A percentile compares a stretch with the other conserved stretches of the same genome.
Evolutionary conservation across 1,140 invertebrate genomes (phyloP).

Genomic region (Drosophila erecta): DNA sequence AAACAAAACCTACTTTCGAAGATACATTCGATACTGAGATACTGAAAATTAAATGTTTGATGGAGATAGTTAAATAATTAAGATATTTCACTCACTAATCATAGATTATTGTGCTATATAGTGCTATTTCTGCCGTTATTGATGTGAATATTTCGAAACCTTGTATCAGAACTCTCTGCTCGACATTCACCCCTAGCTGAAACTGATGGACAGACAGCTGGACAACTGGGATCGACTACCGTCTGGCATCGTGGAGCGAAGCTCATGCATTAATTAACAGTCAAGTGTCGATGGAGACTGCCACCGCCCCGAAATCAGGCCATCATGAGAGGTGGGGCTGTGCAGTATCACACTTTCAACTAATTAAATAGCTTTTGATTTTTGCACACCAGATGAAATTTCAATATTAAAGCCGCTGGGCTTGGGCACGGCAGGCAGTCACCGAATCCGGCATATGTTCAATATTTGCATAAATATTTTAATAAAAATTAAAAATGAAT

Average conservation of each 20-base stretch:
- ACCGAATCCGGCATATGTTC: conserved; percentile 66
- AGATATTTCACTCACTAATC: too few relatives aligned
- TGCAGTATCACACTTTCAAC: conserved; percentile 76
- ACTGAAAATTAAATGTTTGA: too few relatives aligned
- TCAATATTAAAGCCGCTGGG: conserved; percentile 62
- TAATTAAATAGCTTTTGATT: conserved; percentile 83
- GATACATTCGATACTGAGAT: too few relatives aligned
- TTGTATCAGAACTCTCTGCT: not conserved
- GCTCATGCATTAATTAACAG: conserved; percentile 82
- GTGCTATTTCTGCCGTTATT: too few relatives aligned
- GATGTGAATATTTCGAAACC: not conserved
- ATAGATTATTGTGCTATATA: too few relatives aligned
- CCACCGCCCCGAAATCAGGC: conserved; percentile 4
- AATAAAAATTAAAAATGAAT: conserved; percentile 83
- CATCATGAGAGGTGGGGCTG: conserved; percentile 3
- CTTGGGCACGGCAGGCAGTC: conserved; percentile 25
- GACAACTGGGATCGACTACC: conserved; percentile 56
- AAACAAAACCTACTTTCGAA: too few relatives aligned
- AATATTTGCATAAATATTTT: conserved; percentile 83
- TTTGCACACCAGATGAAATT: conserved; percentile 50
- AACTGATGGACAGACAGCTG: conserved; percentile 27
- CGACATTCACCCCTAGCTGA: conserved; percentile 5
- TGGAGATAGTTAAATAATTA: too few relatives aligned
- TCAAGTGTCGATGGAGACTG: conserved; percentile 69
- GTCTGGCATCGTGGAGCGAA: conserved; percentile 44